A percentile compares a stretch with the other conserved stretches of the same genome.
Conservation (phyloP, 2,797 vertebrate species). For the Odontamblyopus lacepedii region DNA sequence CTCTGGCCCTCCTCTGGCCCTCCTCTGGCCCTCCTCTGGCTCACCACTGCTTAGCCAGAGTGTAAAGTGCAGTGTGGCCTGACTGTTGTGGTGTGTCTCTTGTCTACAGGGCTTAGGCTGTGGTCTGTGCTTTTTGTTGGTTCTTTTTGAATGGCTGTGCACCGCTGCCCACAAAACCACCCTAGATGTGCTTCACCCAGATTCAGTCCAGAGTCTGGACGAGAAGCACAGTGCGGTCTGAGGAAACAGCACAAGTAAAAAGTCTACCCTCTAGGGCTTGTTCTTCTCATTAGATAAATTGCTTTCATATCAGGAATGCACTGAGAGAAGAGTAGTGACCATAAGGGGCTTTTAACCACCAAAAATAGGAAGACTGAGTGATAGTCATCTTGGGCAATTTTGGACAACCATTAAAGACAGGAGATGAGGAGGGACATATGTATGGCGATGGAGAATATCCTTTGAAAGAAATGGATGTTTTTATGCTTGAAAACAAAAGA, state of each 20-base stretch:
- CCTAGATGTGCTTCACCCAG: conserved; percentile 55
- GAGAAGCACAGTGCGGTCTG: conserved; percentile 23
- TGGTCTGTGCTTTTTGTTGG: conserved; percentile 45
- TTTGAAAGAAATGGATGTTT: conserved; percentile 33
- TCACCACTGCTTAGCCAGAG: conserved; percentile 49
- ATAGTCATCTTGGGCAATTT: conserved; percentile 44
- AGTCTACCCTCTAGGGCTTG: conserved; percentile 45
- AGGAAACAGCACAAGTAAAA: conserved; percentile 44
- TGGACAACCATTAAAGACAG: conserved; percentile 52
- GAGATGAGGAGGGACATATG: conserved; percentile 28
- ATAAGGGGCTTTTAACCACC: conserved; percentile 50
- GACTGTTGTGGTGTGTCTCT: conserved; percentile 60
- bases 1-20: conserved; percentile 45
- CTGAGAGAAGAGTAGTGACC: conserved; percentile 44
- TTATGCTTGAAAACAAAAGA: conserved; percentile 36
- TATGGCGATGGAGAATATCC: conserved; percentile 40
- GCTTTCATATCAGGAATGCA: conserved; percentile 66
- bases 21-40: conserved; percentile 61
- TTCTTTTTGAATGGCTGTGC: conserved; percentile 37
- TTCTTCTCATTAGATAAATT: conserved; percentile 70
- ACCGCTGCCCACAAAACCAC: conserved; percentile 56
- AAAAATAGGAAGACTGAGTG: conserved; percentile 37
- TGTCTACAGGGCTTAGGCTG: conserved; percentile 55
- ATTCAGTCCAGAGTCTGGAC: conserved; percentile 37
- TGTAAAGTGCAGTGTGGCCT: conserved; percentile 61